Evolutionary conservation across 2,888 invertebrate species (phyloP).

Genomic region (Cynaeus angustus): DNA sequence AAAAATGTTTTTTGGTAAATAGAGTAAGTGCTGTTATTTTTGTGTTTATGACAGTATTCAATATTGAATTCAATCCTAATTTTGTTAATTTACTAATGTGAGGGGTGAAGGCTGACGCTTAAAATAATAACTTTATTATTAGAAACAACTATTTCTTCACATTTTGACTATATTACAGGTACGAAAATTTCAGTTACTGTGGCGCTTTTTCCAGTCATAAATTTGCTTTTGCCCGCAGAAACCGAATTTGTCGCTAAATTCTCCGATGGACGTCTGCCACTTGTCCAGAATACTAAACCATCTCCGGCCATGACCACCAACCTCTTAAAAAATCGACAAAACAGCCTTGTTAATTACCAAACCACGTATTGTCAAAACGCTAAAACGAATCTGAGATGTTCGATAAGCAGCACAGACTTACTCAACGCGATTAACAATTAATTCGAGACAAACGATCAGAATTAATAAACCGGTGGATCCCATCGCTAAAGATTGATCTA

Average conservation of each 20-base stretch:
- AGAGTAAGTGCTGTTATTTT: no score
- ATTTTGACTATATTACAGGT: no score
- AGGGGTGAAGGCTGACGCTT: neutral
- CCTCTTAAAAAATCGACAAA: conserved; percentile 1
- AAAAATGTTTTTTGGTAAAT: no score
- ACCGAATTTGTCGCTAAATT: conserved; percentile 1
- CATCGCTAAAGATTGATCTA: conserved; percentile 13
- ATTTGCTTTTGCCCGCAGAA: no score
- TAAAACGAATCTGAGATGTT: conserved; percentile 54
- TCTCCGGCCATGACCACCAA: conserved; percentile 7
- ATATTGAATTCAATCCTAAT: no score
- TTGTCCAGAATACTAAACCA: conserved; percentile 5
- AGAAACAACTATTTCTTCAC: no score
- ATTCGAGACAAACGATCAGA: conserved; percentile 59
- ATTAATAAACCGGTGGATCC: conserved; percentile 52
- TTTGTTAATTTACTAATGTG: neutral
- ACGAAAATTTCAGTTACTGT: no score
- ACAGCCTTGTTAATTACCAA: conserved; percentile 57
- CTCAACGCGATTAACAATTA: conserved; percentile 62
- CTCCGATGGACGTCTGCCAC: neutral
- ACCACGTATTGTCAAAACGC: conserved; percentile 59
- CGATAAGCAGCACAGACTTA: conserved; percentile 56
- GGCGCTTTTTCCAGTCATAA: no score
- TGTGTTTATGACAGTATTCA: no score
- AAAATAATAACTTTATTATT: no score